Base-by-base conservation (phyloP, 2,113 vertebrate genomes). In the Bubo bubo region DNA sequence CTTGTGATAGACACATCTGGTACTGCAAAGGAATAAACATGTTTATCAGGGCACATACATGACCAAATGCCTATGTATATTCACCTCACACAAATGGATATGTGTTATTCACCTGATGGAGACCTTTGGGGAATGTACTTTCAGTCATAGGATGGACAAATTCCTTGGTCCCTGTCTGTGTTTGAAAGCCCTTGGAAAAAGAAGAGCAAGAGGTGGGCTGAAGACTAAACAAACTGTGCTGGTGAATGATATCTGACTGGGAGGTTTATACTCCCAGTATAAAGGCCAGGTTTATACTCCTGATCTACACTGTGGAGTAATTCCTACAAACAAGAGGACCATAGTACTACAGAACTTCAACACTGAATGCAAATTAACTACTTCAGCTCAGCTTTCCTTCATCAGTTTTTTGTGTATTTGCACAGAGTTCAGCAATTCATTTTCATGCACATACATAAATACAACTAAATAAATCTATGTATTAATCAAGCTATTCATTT, bases 1-100 rank as follows among this genome's bases (percentile, higher is more conserved):
- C 37, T 85, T 72, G 47, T 80, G 53, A 58, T 0, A 80, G 68
- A 62, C 30, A 7, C 0, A 0, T 24, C 26, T 62, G 23, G 19
- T 22, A 14, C 63, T 72, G 30, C 18, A 68, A 73, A 59, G 53
- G 63, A 81, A 13, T 68, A 58, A 43, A 15, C 8, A 5, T 2
- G 28, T 52, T 9, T 28, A 14, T 53, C 26, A 34, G 37, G 53
- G 37, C 43, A 64, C 19, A 45, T 1, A 26, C 1, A 14, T 35
- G n/a, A 21, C 32, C 34, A 86, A 82, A 74, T 34, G 30, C 21
- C 35, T 58, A 14, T 3, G 0, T n/a, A 43, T 24, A 22, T 58
- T 59, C 11, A 66, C 14, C 27, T 93, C 62, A 67, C 27, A 43
- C 12, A 53, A 71, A 79, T 12, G 7, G 21, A 32, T n/a, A 49